Percentiles rank a stretch among this genome's conserved stretches.
phyloP scores from a whole-genome alignment of 2,888 invertebrate species.

The Nomada flava region DNA sequence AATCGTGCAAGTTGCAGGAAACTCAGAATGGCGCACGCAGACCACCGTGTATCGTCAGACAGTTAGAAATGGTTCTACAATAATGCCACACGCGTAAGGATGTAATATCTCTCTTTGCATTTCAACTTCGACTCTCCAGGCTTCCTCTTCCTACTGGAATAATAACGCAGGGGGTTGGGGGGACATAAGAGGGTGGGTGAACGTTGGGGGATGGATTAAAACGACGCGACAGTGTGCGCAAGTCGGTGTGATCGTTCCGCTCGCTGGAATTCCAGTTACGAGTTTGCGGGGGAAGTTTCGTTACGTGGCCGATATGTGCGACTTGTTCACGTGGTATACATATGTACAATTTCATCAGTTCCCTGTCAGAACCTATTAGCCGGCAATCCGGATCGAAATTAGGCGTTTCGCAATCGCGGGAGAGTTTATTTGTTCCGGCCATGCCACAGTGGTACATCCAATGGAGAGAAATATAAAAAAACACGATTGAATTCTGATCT shows the following conservation, averaged over 20 bases:
- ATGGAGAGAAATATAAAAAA: too few relatives aligned
- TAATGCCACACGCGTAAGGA: constrained; percentile 46
- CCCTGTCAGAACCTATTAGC: constrained; percentile 33
- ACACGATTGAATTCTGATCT: too few relatives aligned
- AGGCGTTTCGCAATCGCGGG: not conserved
- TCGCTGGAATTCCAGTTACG: constrained; percentile 53
- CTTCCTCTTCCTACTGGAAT: constrained; percentile 37
- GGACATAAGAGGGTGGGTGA: constrained; percentile 25
- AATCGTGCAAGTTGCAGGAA: constrained; percentile 50
- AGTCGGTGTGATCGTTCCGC: constrained; percentile 32
- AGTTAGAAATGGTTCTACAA: constrained; percentile 33
- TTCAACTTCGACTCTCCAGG: constrained; percentile 54
- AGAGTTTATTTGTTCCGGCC: constrained; percentile 3
- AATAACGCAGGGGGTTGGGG: not conserved
- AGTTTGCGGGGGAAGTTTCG: constrained; percentile 43
- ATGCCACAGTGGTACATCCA: too few relatives aligned
- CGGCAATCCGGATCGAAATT: constrained; percentile 35
- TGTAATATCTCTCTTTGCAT: constrained; percentile 50
- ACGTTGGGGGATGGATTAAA: constrained; percentile 59
- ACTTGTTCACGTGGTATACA: constrained; percentile 30
- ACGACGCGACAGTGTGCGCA: constrained; percentile 39
- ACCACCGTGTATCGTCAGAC: constrained; percentile 34
- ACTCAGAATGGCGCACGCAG: constrained; percentile 10
- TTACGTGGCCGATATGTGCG: constrained; percentile 35
- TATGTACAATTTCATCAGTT: constrained; percentile 48